A percentile compares a stretch with the other conserved stretches of the same genome.
Evolutionary conservation across 1,140 invertebrate genomes (phyloP).

Genomic region (Lasioglossum albipes): DNA sequence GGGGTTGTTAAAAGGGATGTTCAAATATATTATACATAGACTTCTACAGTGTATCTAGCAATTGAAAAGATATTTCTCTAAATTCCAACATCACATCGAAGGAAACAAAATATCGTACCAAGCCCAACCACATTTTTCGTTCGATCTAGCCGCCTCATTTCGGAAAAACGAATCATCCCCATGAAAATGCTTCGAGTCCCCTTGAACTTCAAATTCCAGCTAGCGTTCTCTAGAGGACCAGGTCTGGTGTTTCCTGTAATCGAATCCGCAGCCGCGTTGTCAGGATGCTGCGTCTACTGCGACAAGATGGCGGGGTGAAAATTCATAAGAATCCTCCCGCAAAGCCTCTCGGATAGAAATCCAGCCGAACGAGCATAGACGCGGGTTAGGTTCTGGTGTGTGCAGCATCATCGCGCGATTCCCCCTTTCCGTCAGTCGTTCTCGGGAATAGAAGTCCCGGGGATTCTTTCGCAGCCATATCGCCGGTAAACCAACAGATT

Average conservation of each 20-base stretch:
- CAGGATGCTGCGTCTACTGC: not conserved
- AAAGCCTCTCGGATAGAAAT: slow-evolving; percentile 43
- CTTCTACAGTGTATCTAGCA: no score
- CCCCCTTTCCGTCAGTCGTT: slow-evolving; percentile 5
- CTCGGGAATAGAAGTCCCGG: slow-evolving; percentile 56
- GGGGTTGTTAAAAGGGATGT: no score
- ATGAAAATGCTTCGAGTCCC: no score
- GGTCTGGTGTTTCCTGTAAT: not conserved
- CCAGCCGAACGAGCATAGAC: slow-evolving; percentile 15
- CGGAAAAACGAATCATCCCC: no score
- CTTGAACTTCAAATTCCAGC: not conserved
- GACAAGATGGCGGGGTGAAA: slow-evolving; percentile 53
- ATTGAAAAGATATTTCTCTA: no score
- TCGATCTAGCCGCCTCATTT: no score
- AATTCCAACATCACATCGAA: no score
- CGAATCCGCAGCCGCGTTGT: not conserved
- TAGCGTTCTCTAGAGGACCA: not conserved
- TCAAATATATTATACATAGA: no score
- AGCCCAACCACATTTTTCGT: no score
- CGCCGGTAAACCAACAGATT: slow-evolving; percentile 77
- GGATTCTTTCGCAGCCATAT: slow-evolving; percentile 67
- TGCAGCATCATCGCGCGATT: slow-evolving; percentile 30
- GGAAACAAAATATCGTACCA: no score
- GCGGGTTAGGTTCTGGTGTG: not conserved
- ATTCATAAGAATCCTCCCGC: slow-evolving; percentile 57